phyloP scores from a whole-genome alignment of 2,113 vertebrate genomes.

The Panthera leo region DNA sequence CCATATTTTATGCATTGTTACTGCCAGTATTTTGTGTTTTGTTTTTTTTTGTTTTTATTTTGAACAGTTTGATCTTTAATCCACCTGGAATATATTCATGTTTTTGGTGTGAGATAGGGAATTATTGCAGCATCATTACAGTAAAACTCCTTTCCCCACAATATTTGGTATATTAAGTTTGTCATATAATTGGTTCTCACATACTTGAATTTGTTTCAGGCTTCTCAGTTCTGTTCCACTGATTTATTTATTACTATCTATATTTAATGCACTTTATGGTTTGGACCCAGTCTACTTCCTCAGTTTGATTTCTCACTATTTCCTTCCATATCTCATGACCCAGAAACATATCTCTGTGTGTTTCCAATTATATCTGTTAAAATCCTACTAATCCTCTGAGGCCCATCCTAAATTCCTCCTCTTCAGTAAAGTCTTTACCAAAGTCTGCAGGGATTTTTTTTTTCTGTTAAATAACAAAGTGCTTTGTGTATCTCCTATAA shows the following conservation, averaged over 20 bases:
- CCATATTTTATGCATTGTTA: background rate
- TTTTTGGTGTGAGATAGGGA: background rate
- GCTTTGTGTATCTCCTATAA: background rate
- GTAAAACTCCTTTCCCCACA: background rate
- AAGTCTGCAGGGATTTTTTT: background rate
- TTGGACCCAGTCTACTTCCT: background rate
- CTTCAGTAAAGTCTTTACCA: background rate
- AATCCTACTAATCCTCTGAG: constrained; percentile 12
- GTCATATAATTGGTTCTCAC: background rate
- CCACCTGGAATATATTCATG: background rate
- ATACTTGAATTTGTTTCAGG: background rate
- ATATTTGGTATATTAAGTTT: background rate
- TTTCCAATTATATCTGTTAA: constrained; percentile 50
- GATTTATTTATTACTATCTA: constrained; percentile 16
- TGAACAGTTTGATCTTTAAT: background rate
- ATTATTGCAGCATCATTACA: background rate
- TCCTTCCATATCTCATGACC: background rate
- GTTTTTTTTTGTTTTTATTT: background rate
- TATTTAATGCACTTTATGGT: background rate
- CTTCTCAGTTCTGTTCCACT: background rate
- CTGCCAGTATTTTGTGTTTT: background rate
- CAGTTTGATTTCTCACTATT: background rate
- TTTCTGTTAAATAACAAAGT: background rate
- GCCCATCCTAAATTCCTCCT: background rate
- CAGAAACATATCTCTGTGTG: constrained; percentile 39